Evolutionary conservation across 2,113 vertebrate species (phyloP), one percentile per base, ranked within the genome.

Genomic region (Meleagris gallopavo): DNA sequence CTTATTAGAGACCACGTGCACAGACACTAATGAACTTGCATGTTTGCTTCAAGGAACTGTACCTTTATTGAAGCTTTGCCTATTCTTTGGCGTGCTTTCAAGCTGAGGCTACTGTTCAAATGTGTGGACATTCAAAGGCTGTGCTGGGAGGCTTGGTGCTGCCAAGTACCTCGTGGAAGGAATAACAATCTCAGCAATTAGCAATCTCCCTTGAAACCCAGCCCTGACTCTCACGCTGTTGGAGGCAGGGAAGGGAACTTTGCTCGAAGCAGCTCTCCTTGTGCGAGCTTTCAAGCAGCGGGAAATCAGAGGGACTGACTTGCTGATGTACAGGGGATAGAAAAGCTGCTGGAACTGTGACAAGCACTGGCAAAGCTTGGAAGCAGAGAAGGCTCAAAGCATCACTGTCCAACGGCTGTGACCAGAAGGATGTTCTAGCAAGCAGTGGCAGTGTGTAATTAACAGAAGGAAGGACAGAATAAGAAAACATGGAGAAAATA

Each of bases 161-260:
- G 95, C 94, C 95, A 95, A 97, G 74, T 66, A 32, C 74, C 76
- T 92, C 76, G 86, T 97, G 94, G 72, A 96, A 96, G 89, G 96
- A 97, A 97, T 96, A 96, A 96, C 88, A 95, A 94, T 93, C 55
- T 85, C 41, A 3, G 73, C 88, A 96, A 95, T 95, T 93, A 95
- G 79, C 45, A 41, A 45, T 22, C 67, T 70, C 45, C 82, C 78
- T 65, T 75, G 46, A 29, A 86, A 0, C n/a, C 69, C 71, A 72
- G 66, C 75, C 54, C 72, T 86, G 70, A 72, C 45, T 89, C 25
- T 64, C 54, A 48, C 0, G 0, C 34, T 43, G 36, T 29, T 36
- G 12, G 7, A 13, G 64, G 52, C 89, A 83, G 45, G 45, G 54
- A 57, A 32, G 11, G 54, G 38, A 41, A 17, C 80, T 93, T 58